A percentile compares a stretch with the other conserved stretches of the same genome.
Evolutionary conservation across 2,888 invertebrate genomes (phyloP).

Genomic region (Carpatolechia fugitivella): DNA sequence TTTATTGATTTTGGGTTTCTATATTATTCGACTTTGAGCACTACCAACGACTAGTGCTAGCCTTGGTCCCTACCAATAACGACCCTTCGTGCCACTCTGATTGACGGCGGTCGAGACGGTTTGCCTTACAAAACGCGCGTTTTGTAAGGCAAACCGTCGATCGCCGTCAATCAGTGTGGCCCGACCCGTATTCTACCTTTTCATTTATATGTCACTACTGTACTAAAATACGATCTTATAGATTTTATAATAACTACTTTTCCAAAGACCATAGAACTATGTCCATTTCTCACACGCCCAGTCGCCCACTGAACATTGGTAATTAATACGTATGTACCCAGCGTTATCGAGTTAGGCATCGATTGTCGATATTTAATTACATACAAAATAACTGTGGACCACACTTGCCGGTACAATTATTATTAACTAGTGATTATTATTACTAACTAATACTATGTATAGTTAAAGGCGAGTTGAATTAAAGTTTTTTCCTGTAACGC

Average conservation of each 20-base stretch:
- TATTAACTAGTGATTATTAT: neutral
- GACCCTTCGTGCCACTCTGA: no score
- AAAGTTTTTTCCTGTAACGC: neutral
- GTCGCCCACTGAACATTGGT: conserved; percentile 34
- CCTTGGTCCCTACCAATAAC: no score
- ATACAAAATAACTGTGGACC: conserved; percentile 17
- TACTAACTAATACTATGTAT: neutral
- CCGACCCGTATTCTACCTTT: no score
- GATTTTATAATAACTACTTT: conserved; percentile 14
- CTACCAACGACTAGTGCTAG: no score
- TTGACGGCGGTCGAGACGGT: no score
- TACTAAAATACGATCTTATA: neutral
- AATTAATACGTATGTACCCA: conserved; percentile 41
- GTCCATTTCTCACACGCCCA: conserved; percentile 35
- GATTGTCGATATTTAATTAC: conserved; percentile 38
- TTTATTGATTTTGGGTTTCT: no score
- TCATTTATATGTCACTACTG: no score
- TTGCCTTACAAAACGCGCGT: no score
- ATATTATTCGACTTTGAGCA: no score
- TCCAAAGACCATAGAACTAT: conserved; percentile 27
- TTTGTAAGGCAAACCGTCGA: no score
- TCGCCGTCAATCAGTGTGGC: no score
- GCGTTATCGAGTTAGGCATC: conserved; percentile 26
- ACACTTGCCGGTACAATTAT: conserved; percentile 10
- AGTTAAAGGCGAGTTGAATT: neutral